Evolutionary conservation across 2,113 vertebrate species (phyloP).

Genomic region (Baryphthengus martii): DNA sequence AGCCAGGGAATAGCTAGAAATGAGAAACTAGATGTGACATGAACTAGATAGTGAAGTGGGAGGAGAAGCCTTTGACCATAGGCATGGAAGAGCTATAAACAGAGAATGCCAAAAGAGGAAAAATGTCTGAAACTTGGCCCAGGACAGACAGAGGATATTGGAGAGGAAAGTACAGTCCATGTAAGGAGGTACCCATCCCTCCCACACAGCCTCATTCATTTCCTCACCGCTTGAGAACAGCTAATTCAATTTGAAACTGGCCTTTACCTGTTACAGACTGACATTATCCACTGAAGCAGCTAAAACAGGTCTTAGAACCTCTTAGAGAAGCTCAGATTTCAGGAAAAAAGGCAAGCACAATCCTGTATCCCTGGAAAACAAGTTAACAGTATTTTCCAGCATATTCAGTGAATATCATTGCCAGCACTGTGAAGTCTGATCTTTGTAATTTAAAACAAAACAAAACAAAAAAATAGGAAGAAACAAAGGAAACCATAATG

Average conservation of each 20-base stretch:
- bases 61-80: neutral
- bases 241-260: neutral
- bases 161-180: neutral
- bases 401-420: neutral
- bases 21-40: neutral
- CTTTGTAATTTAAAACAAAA: neutral
- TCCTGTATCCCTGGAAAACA: neutral
- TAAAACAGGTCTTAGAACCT: neutral
- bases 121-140: neutral
- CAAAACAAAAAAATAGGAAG: neutral
- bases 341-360: neutral
- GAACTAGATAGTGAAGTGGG: neutral
- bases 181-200: neutral
- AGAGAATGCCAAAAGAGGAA: neutral
- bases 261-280: neutral
- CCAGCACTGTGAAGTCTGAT: neutral
- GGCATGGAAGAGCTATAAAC: neutral
- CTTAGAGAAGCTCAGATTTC: neutral
- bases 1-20: neutral
- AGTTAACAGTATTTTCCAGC: neutral
- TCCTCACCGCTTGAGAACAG: neutral
- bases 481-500: conserved; percentile 61
- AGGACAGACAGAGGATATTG: neutral
- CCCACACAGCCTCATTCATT: neutral
- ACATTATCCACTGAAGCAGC: neutral